Conservation (phyloP, 2,888 invertebrate genomes). For the Agrochola lychnidis region DNA sequence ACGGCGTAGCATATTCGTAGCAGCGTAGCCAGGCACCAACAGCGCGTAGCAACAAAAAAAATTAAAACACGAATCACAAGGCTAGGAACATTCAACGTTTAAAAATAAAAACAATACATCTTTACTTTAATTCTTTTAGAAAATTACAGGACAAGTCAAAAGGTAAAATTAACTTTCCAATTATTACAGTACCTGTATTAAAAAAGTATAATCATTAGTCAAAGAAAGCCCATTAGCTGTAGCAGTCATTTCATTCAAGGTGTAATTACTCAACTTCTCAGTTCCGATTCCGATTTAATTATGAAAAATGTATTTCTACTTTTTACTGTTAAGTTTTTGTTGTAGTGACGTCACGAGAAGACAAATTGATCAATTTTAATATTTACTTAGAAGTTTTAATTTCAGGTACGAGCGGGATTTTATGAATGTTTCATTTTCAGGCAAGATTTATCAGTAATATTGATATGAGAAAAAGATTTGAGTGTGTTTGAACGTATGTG, state of each 20-base stretch:
- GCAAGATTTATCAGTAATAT: not conserved
- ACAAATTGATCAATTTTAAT: conserved; percentile 38
- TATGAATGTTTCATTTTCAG: not conserved
- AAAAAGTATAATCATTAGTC: conserved; percentile 77
- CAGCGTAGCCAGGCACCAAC: conserved; percentile 9
- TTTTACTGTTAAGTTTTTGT: conserved; percentile 45
- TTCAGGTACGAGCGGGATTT: not conserved
- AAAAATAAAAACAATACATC: conserved; percentile 19
- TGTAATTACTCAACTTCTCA: conserved; percentile 73
- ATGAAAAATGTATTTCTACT: conserved; percentile 72
- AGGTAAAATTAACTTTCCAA: conserved; percentile 57
- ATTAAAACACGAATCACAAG: not conserved
- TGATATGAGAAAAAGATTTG: not conserved
- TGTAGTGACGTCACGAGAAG: conserved; percentile 48
- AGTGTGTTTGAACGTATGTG: not conserved
- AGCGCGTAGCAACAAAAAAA: not conserved
- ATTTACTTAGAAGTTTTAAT: conserved; percentile 20
- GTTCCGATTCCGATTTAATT: conserved; percentile 74
- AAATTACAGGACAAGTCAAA: conserved; percentile 40
- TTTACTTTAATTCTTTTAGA: conserved; percentile 2
- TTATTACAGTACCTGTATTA: conserved; percentile 52
- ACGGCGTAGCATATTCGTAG: conserved; percentile 62
- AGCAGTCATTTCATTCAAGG: conserved; percentile 69
- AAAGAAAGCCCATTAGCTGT: conserved; percentile 77
- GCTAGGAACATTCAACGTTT: not conserved